Evolutionary conservation across 2,113 vertebrate species (phyloP), one percentile per base, ranked within the genome.

Genomic region (Electrona antarctica): DNA sequence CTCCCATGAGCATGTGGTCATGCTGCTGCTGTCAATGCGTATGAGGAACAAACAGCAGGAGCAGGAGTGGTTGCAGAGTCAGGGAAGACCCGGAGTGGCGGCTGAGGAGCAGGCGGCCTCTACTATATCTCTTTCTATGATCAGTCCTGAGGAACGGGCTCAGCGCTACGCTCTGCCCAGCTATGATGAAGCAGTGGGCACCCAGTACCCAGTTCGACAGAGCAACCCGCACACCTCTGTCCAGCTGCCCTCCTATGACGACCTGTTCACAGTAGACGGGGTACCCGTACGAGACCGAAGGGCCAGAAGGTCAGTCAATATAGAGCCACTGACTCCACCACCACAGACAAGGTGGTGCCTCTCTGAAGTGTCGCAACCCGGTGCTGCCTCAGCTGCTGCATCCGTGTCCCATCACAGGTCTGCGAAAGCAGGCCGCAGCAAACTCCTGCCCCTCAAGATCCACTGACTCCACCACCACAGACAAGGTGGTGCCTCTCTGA

Each of bases 221-320:
- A 85, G 85, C 77, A 92, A 88, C 81, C 73, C 74, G 0, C 86
- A 94, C 28, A 95, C 93, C 50, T 1, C 92, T 46, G 95, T 95
- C 10, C 94, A 98, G 63, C 94, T 99, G 3, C 98, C 98, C 0
- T 97, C 98, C 59, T 99, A 99, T 0, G 98, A 98, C 8, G 98
- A 98, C 0, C 65, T 99, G 56, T 89, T 83, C 45, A 67, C 78
- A 64, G 84, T 94, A 0, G 97, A 96, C 29, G 73, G 76, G 1
- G 49, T 85, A 1, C 87, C n/a, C 80, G 56, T 83, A 67, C 6
- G 88, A 89, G 63, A 60, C 15, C 0, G 91, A 91, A 55, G 84
- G 62, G n/a, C 15, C 72, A 7, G 84, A 78, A 41, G 10, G 56
- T 56, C 33, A 14, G 33, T n/a, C 33, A 14, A n/a, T n/a, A n/a